A percentile compares a stretch with the other conserved stretches of the same genome.
Conservation (phyloP, 2,113 vertebrate species). For the Myiozetetes cayanensis region DNA sequence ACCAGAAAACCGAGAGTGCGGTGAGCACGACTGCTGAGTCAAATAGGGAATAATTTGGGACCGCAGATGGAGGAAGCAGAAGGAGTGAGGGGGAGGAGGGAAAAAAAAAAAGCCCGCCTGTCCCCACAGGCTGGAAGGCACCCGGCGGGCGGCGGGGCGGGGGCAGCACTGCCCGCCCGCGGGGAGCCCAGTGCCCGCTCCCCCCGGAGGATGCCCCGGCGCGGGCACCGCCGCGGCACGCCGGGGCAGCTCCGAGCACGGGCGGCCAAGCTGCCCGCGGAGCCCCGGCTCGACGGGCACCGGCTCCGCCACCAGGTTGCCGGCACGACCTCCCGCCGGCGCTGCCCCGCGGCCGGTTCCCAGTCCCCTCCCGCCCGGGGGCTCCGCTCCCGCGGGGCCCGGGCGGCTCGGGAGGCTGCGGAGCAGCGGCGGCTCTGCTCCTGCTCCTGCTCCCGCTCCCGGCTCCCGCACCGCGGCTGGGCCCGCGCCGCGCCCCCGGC, state of each 20-base stretch:
- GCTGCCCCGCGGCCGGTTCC: not conserved
- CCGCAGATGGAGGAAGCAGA: constrained; percentile 47
- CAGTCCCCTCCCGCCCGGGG: not conserved
- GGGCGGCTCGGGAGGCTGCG: not conserved
- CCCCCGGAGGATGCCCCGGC: not conserved
- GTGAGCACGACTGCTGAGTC: constrained; percentile 31
- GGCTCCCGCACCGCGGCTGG: too few relatives aligned
- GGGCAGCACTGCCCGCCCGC: not conserved
- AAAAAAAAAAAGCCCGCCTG: not conserved
- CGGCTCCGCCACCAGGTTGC: too few relatives aligned
- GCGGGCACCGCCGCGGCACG: not conserved
- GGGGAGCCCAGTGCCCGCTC: not conserved
- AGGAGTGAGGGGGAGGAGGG: constrained; percentile 27
- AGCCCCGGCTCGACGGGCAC: too few relatives aligned
- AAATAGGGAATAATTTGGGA: constrained; percentile 28
- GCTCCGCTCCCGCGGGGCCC: not conserved
- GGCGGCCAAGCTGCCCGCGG: not conserved
- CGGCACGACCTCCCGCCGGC: not conserved
- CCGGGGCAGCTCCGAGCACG: not conserved
- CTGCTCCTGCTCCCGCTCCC: too few relatives aligned
- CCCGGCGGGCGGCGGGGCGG: not conserved
- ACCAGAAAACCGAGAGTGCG: not conserved
- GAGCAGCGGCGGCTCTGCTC: not conserved
- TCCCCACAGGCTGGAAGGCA: not conserved
- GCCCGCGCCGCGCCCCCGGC: too few relatives aligned